Conservation (phyloP, 2,888 invertebrate species). For the Drosophila anceps region DNA sequence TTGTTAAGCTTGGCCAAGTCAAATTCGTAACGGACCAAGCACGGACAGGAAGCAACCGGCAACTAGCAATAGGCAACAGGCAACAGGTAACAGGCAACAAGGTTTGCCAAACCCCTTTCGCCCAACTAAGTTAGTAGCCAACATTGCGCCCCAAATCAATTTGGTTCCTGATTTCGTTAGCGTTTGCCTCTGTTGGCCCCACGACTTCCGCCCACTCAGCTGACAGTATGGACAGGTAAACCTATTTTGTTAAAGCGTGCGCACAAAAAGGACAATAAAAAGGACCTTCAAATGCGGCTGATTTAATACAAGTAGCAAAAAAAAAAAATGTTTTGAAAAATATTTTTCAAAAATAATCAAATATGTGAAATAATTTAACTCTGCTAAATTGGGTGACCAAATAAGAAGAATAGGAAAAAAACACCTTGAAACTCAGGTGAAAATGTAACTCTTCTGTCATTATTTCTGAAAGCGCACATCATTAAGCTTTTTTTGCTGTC, state of each 20-base stretch:
- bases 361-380: too few species aligned
- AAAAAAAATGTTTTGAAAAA: too few species aligned
- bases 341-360: too few species aligned
- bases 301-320: not conserved
- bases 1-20: slow-evolving; percentile 41
- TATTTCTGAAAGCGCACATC: too few species aligned
- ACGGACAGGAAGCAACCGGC: slow-evolving; percentile 55
- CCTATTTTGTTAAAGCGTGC: slow-evolving; percentile 29
- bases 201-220: slow-evolving; percentile 69
- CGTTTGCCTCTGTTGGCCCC: slow-evolving; percentile 25
- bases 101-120: slow-evolving; percentile 48
- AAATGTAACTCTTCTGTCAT: too few species aligned
- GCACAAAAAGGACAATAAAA: slow-evolving; percentile 1
- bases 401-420: too few species aligned
- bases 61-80: slow-evolving; percentile 9
- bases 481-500: too few species aligned
- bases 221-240: slow-evolving; percentile 54
- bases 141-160: slow-evolving; percentile 12
- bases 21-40: slow-evolving; percentile 46
- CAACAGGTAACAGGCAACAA: not conserved
- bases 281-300: not conserved
- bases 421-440: too few species aligned
- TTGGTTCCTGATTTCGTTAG: slow-evolving; percentile 72
- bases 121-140: slow-evolving; percentile 17
- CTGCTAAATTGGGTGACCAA: too few species aligned